Evolutionary conservation across 2,113 vertebrate species (phyloP), one percentile per base, ranked within the genome.

Genomic region (Muntiacus muntjak): DNA sequence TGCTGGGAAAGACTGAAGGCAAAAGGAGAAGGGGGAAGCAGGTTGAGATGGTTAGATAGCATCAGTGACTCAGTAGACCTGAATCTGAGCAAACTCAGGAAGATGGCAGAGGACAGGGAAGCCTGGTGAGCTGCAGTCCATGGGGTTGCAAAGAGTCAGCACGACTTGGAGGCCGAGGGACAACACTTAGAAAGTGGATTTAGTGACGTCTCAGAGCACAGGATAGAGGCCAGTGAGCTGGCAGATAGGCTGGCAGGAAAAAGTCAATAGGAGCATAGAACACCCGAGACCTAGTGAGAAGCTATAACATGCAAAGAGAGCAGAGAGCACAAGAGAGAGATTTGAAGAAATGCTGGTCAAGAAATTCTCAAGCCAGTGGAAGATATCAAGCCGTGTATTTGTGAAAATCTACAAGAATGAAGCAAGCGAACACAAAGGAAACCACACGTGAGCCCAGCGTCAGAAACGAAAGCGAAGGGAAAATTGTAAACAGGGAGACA

Each of bases 221-320:
- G 93, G n/a, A 7, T 2, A 30, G 33, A 71, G 26, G n/a, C 5
- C 33, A 14, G 8, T 3, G 4, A 13, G 8, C 6, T 0, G 2
- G 40, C 71, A 43, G 11, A 7, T 0, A 7, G 25, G 30, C 4
- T 2, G 5, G 30, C 17, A 8, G 47, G 84, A 58, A 52, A 79
- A 14, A 6, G 4, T 7, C 25, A n/a, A 33, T 3, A 33, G 2
- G 47, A 81, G 17, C 16, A 7, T 33, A 4, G 21, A 12, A 21
- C 28, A 12, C 47, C 26, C 1, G 21, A 67, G 30, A 45, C 1
- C 5, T 2, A 43, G 9, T 23, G 60, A 30, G 23, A 82, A 83
- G 25, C 10, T 26, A 1, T 26, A 9, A 23, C 23, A 1, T 45
- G 14, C 50, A 15, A 62, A 64, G 30, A 55, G 28, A 40, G 25